A percentile compares a stretch with the other conserved stretches of the same genome.
phyloP scores from a whole-genome alignment of 2,888 invertebrate species.

The Drosophila robusta region DNA sequence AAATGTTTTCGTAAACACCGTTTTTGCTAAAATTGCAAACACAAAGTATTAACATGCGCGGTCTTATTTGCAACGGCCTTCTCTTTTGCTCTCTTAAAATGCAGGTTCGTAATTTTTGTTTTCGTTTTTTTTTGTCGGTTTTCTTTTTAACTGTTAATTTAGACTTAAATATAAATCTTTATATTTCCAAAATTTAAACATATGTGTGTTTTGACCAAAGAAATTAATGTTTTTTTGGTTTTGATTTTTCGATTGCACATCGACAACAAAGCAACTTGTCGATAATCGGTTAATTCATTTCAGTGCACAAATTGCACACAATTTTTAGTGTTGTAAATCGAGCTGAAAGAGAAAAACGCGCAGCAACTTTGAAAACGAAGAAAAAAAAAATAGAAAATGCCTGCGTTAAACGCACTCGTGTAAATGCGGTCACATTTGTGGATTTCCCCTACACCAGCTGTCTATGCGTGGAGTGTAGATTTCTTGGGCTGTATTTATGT shows the following conservation, averaged over 20 bases:
- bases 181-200: conserved; percentile 10
- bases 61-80: not conserved
- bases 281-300: conserved; percentile 11
- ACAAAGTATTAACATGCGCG: conserved; percentile 3
- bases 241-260: not conserved
- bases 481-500: not conserved
- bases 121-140: not conserved
- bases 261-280: not conserved
- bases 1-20: too few relatives aligned
- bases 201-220: conserved; percentile 3
- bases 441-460: not conserved
- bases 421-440: conserved; percentile 2
- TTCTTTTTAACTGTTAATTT: conserved; percentile 20
- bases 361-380: conserved; percentile 6
- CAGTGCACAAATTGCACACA: not conserved
- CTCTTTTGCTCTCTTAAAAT: not conserved
- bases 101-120: not conserved
- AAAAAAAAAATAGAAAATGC: not conserved
- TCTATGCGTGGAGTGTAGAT: not conserved
- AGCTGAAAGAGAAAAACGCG: conserved; percentile 1
- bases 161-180: conserved; percentile 1
- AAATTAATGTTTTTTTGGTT: conserved; percentile 5
- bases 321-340: conserved; percentile 9
- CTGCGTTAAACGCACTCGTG: conserved; percentile 2
- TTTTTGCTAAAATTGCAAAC: conserved; percentile 1